phyloP scores from a whole-genome alignment of 2,888 invertebrate species.

The Hydroisotoma schaefferi region DNA sequence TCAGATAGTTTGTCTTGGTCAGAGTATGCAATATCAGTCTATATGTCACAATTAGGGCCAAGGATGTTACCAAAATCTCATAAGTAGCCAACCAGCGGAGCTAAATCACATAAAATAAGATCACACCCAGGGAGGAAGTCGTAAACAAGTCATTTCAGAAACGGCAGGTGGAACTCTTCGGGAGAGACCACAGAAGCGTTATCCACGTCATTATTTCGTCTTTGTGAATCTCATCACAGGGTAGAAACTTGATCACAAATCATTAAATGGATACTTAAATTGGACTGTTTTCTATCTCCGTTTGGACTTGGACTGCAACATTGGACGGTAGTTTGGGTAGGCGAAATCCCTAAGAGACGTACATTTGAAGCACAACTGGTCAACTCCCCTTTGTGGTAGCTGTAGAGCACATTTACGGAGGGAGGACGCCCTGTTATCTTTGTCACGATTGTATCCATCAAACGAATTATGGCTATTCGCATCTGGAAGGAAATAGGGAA shows the following conservation, averaged over 20 bases:
- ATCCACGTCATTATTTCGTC: no score
- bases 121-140: no score
- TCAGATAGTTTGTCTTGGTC: no score
- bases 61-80: no score
- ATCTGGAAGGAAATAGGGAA: slow-evolving; percentile 32
- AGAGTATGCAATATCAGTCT: no score
- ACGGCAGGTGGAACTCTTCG: no score
- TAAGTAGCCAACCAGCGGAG: no score
- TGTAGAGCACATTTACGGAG: slow-evolving; percentile 39
- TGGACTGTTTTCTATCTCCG: slow-evolving; percentile 32
- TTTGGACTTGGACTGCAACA: slow-evolving; percentile 34
- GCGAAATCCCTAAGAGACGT: slow-evolving; percentile 50
- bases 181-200: no score
- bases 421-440: slow-evolving; percentile 47
- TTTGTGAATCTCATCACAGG: no score
- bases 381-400: slow-evolving; percentile 48
- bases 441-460: slow-evolving; percentile 57
- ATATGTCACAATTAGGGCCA: no score
- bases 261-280: slow-evolving; percentile 38
- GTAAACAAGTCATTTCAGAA: no score
- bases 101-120: no score
- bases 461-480: slow-evolving; percentile 59
- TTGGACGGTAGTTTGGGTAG: slow-evolving; percentile 48
- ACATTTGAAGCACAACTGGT: slow-evolving; percentile 52
- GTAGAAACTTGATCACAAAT: slow-evolving; percentile 45